phyloP scores from a whole-genome alignment of 2,113 vertebrate genomes.

The Cathartes aura region DNA sequence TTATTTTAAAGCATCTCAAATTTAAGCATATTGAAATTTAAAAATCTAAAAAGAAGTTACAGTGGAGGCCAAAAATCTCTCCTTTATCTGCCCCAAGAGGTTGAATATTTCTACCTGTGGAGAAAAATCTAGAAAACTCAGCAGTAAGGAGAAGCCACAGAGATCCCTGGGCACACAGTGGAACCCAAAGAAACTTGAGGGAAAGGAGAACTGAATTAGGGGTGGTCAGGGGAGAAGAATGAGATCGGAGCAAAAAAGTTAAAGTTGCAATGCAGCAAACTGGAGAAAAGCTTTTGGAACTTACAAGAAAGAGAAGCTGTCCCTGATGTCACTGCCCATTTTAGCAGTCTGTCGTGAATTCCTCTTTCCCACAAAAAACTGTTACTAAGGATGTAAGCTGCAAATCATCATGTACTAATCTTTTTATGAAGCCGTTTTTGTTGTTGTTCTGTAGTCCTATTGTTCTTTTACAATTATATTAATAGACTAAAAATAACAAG shows the following conservation, averaged over 20 bases:
- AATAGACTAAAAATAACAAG: slow-evolving; percentile 25
- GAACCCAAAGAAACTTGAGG: neutral
- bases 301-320: neutral
- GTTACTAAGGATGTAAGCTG: neutral
- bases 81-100: neutral
- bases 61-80: neutral
- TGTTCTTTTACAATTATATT: slow-evolving; percentile 15
- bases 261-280: neutral
- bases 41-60: neutral
- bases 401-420: neutral
- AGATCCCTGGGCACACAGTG: neutral
- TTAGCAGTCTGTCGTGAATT: neutral
- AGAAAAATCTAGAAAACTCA: neutral
- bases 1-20: neutral
- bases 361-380: neutral
- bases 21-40: neutral
- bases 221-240: neutral
- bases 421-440: neutral
- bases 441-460: neutral
- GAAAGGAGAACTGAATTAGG: neutral
- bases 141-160: neutral
- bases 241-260: neutral
- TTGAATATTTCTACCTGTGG: neutral
- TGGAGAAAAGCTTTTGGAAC: neutral
- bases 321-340: neutral